phyloP scores from a whole-genome alignment of 2,888 invertebrate genomes.

The Pterobdella sp. region DNA sequence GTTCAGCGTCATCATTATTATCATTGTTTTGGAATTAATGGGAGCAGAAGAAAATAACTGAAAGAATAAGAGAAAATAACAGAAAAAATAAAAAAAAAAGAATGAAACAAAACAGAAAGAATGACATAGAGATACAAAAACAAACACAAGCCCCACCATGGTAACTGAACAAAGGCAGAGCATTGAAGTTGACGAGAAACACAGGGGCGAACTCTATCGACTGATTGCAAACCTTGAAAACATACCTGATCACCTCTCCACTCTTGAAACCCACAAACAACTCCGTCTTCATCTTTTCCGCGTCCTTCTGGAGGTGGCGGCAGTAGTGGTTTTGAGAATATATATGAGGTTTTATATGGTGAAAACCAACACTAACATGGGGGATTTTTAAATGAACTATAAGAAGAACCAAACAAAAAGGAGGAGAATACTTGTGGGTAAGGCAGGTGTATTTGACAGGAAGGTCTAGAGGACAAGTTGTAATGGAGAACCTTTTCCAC shows the following conservation, averaged over 20 bases:
- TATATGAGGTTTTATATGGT: too few species aligned
- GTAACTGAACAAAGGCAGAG: neutral
- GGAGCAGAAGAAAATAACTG: too few species aligned
- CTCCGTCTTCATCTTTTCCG: neutral
- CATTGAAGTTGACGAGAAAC: neutral
- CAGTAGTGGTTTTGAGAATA: too few species aligned
- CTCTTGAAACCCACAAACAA: neutral
- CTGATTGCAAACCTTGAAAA: neutral
- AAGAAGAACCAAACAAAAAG: neutral
- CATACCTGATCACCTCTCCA: neutral
- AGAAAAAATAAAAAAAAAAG: too few species aligned
- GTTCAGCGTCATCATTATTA: too few species aligned
- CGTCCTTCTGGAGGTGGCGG: neutral
- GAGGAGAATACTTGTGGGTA: neutral
- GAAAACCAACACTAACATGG: too few species aligned
- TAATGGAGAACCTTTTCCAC: neutral
- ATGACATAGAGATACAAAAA: too few species aligned
- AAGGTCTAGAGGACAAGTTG: neutral
- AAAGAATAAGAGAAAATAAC: too few species aligned
- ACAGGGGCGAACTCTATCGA: neutral
- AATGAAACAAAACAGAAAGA: too few species aligned
- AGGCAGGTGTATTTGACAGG: neutral
- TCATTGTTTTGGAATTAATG: too few species aligned
- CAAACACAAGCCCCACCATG: too few species aligned
- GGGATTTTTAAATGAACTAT: too few species aligned